These are phyloP conservation scores for Scaptomyza parva DNA, from an alignment of 2,888 invertebrate species.

Conservation along the genomic window DNA sequence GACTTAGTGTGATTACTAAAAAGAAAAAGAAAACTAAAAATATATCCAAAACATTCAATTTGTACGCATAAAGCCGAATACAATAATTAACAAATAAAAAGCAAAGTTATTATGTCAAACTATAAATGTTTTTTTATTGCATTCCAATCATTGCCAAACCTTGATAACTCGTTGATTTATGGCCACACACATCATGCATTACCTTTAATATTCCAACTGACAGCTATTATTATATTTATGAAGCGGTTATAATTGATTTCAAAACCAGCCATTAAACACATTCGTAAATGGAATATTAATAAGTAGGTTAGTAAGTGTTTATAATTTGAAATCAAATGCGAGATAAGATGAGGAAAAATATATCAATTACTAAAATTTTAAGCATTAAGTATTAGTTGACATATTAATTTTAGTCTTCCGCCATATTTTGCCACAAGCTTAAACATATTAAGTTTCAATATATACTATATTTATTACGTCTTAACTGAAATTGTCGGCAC, in stretches of 20 bases:
- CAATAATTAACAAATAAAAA: constrained; percentile 36
- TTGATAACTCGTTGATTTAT: not conserved
- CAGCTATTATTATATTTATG: not conserved
- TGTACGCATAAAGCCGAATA: constrained; percentile 55
- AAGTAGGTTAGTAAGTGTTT: not conserved
- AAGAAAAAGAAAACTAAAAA: constrained; percentile 24
- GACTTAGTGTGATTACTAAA: constrained; percentile 67
- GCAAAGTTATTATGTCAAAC: constrained; percentile 33
- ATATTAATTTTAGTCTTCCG: not conserved
- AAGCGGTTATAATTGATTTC: constrained; percentile 3
- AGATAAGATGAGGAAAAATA: no score
- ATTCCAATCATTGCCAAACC: not conserved
- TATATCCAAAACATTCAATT: constrained; percentile 70
- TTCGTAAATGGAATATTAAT: not conserved
- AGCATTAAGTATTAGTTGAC: not conserved
- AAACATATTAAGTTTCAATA: constrained; percentile 17
- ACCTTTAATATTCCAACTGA: not conserved
- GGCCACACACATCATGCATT: no score
- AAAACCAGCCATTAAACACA: not conserved
- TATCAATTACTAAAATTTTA: not conserved
- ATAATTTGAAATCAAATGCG: no score
- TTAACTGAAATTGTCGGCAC: constrained; percentile 7
- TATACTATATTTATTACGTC: constrained; percentile 27
- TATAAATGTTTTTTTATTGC: constrained; percentile 1
- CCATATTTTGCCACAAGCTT: not conserved